Base-by-base conservation (phyloP, 2,113 vertebrate genomes). In the Melanostigma gelatinosum region DNA sequence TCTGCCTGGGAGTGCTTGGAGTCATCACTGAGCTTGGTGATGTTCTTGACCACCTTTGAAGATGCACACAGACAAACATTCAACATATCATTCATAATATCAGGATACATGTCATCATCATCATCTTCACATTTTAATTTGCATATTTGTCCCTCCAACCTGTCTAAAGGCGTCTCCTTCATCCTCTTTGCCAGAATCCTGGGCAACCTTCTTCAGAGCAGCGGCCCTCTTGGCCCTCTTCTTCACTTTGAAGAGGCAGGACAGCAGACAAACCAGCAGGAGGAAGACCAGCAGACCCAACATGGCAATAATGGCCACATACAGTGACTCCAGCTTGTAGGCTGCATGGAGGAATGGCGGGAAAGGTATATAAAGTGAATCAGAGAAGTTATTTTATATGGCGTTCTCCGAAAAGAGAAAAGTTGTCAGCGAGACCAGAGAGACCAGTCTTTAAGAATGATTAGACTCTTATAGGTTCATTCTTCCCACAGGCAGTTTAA, bases 101-200 rank as follows among this genome's bases (percentile, higher is more conserved):
- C 22, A 12, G 5, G 34, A 58, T 16, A 46, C 4, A 13, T 70
- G n/a, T n/a, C 62, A 22, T 29, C 24, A 46, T 18, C 27, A 44
- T 36, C 9, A 36, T 3, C 44, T 50, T n/a, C 15, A 70, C 46
- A n/a, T 34, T 50, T 60, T 27, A 9, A 67, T 18, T 8, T 18
- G 65, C 20, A 11, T 57, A 57, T 69, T 52, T 80, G 4, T 55
- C 48, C 24, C 15, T 60, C 88, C 8, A 11, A 96, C 95, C 95
- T 96, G 91, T 93, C 95, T 89, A 67, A 96, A 96, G 48, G 93
- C 88, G 11, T 95, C 94, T 34, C 95, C 95, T 24, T 95, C 95
- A 12, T 96, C 94, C 29, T 93, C 94, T 75, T 94, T 95, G 80
- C 94, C 93, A 29, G 94, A 92, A 0, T 92, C 89, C 57, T 95